Conservation (phyloP, 2,113 vertebrate species). For the Cepphus grylle region DNA sequence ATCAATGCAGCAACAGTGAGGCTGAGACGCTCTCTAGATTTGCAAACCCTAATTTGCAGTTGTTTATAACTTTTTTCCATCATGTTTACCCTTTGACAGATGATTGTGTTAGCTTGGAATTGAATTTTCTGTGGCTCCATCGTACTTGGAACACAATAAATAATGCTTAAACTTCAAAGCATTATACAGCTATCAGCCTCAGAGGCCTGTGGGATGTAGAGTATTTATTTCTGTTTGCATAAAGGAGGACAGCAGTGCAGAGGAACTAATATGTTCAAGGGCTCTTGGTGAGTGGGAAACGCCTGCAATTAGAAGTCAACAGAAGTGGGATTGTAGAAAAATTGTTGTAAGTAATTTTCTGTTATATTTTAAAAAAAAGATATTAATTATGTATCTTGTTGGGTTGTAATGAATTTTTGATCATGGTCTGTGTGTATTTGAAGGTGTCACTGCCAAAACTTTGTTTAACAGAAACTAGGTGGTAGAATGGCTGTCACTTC, state of each 20-base stretch:
- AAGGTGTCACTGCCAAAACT: not conserved
- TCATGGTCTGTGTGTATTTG: not conserved
- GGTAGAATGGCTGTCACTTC: not conserved
- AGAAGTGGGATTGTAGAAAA: not conserved
- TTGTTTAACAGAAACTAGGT: not conserved
- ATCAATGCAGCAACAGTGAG: not conserved
- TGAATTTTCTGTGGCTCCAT: not conserved
- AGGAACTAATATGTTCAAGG: not conserved
- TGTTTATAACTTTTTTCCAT: not conserved
- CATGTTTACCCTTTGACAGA: not conserved
- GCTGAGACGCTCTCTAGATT: not conserved
- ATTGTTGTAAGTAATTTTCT: not conserved
- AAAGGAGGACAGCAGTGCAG: not conserved
- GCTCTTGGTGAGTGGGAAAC: not conserved
- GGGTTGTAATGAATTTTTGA: not conserved
- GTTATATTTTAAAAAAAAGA: not conserved
- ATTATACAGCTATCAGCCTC: not conserved
- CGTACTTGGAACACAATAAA: not conserved
- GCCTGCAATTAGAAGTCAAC: not conserved
- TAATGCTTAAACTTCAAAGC: not conserved
- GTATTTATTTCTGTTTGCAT: not conserved
- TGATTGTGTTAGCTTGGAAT: not conserved
- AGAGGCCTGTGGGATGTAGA: not conserved
- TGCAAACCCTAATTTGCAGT: not conserved
- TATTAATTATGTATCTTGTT: not conserved